Percentiles rank a stretch among this genome's conserved stretches.
Conservation (phyloP, 2,113 vertebrate genomes). For the Scalopus aquaticus region DNA sequence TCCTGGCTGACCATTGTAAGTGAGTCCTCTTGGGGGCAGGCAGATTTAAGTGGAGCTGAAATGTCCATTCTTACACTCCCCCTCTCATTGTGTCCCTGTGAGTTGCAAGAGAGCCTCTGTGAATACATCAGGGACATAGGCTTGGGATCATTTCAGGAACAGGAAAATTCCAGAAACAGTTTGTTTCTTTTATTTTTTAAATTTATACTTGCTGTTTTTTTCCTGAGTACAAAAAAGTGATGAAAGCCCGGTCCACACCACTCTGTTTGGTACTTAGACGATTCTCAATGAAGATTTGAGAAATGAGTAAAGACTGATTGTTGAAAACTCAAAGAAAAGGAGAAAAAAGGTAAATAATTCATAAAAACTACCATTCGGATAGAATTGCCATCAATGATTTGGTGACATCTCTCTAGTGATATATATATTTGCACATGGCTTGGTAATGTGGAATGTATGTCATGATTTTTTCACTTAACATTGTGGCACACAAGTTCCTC, state of each 20-base stretch:
- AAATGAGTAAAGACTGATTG: neutral
- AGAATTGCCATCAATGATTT: neutral
- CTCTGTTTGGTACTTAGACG: neutral
- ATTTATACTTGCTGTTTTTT: neutral
- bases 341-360: neutral
- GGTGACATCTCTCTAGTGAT: neutral
- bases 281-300: neutral
- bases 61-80: neutral
- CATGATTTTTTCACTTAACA: neutral
- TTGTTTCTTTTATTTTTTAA: neutral
- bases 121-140: neutral
- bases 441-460: neutral
- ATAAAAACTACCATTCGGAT: neutral
- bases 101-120: neutral
- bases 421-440: neutral
- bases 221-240: neutral
- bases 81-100: neutral
- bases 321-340: neutral
- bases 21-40: neutral
- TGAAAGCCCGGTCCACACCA: neutral
- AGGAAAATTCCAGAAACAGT: neutral
- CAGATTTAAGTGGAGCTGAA: neutral
- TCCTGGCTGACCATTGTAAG: fast-evolving
- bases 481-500: neutral
- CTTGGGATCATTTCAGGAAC: neutral